These are phyloP conservation scores for Oenanthe oenanthe DNA, from an alignment of 2,113 vertebrate species.

Conservation along the genomic window DNA sequence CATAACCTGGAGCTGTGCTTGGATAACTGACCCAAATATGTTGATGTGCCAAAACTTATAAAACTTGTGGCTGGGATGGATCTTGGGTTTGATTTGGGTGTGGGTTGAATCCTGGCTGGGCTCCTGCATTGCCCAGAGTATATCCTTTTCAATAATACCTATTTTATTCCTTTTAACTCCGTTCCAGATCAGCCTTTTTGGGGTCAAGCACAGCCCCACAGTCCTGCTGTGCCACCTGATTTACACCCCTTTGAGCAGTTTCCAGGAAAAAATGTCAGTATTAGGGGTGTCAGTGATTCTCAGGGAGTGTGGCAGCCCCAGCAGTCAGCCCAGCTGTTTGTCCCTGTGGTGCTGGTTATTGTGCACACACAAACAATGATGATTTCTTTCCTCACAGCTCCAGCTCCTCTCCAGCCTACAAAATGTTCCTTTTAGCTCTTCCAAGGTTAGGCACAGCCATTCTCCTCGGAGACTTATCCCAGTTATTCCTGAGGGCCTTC, in stretches of 20 bases:
- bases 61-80: too few relatives aligned
- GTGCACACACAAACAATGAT: neutral
- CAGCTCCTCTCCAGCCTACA: conserved; percentile 26
- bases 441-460: neutral
- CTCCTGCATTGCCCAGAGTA: too few relatives aligned
- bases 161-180: too few relatives aligned
- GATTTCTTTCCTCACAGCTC: neutral
- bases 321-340: neutral
- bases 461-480: neutral
- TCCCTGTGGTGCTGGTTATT: neutral
- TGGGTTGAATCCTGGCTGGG: too few relatives aligned
- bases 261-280: neutral
- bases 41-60: too few relatives aligned
- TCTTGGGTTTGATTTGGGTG: too few relatives aligned
- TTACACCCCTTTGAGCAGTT: neutral
- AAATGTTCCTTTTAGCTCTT: conserved; percentile 18
- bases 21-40: too few relatives aligned
- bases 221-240: neutral
- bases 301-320: accelerated
- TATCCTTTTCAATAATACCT: too few relatives aligned
- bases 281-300: accelerated
- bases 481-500: neutral
- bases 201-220: neutral
- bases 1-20: too few relatives aligned
- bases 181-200: too few relatives aligned